A percentile compares a stretch with the other conserved stretches of the same genome.
phyloP scores from a whole-genome alignment of 2,797 vertebrate species.

The Betta splendens region DNA sequence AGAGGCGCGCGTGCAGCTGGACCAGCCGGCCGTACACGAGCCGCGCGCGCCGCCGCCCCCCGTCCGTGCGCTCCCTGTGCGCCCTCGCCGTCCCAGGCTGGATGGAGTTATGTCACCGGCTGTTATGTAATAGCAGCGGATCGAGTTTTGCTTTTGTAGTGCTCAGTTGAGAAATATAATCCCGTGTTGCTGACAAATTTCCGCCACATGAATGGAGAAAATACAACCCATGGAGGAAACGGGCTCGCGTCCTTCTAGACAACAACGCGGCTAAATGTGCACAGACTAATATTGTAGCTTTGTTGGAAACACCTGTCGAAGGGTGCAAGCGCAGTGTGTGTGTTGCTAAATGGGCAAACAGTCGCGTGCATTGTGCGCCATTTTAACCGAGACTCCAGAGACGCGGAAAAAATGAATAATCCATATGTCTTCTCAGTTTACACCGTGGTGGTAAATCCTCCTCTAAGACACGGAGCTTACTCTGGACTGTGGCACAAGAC shows the following conservation, averaged over 20 bases:
- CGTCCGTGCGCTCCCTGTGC: conserved; percentile 26
- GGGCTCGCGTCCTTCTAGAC: not conserved
- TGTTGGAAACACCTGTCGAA: conserved; percentile 5
- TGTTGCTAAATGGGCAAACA: not conserved
- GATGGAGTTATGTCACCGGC: conserved; percentile 78
- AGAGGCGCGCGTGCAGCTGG: conserved; percentile 51
- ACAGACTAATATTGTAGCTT: not conserved
- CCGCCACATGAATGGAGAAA: conserved; percentile 45
- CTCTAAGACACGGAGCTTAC: conserved; percentile 17
- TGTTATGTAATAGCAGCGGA: conserved; percentile 76
- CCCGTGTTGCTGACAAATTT: conserved; percentile 60
- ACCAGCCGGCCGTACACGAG: conserved; percentile 40
- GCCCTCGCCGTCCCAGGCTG: conserved; percentile 60
- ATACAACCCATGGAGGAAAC: conserved; percentile 17
- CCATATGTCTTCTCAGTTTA: conserved; percentile 56
- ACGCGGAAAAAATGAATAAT: conserved; percentile 65
- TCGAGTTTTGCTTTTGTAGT: conserved; percentile 69
- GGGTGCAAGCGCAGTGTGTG: not conserved
- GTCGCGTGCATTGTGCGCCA: not conserved
- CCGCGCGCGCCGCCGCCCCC: conserved; percentile 29
- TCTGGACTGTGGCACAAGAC: conserved; percentile 8
- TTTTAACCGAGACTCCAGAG: conserved; percentile 29
- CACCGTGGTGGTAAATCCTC: conserved; percentile 34
- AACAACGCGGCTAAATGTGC: not conserved
- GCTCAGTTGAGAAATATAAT: conserved; percentile 72